These are phyloP conservation scores for Protophormia terraenovae DNA, from an alignment of 2,888 invertebrate genomes.

Conservation along the genomic window DNA sequence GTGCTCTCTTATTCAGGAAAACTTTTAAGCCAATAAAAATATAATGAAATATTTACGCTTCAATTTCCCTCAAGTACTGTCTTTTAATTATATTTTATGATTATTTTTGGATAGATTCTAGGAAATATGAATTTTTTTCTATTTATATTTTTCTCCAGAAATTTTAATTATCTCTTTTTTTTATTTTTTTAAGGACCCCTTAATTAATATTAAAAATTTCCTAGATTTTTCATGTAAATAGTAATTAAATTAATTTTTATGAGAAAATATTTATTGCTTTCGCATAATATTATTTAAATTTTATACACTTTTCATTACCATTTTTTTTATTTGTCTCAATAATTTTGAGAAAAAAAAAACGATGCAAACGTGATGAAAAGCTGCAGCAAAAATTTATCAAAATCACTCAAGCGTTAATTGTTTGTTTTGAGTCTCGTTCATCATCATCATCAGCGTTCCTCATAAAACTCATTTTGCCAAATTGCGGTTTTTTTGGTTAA, in stretches of 20 bases:
- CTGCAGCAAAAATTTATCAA: constrained; percentile 71
- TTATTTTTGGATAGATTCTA: neutral
- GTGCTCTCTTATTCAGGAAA: too few relatives aligned
- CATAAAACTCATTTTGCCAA: constrained; percentile 71
- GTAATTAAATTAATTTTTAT: constrained; percentile 11
- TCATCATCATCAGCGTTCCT: constrained; percentile 68
- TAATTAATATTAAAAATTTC: neutral
- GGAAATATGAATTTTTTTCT: neutral
- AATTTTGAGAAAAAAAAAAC: neutral
- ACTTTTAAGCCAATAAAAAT: neutral
- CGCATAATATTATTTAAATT: constrained; percentile 10
- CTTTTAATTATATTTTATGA: neutral
- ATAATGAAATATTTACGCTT: constrained; percentile 45
- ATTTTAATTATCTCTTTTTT: neutral
- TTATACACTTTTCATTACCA: neutral
- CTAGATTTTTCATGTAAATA: too few relatives aligned
- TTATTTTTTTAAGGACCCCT: neutral
- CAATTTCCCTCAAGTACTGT: constrained; percentile 61
- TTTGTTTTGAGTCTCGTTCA: constrained; percentile 78
- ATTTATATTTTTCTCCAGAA: neutral
- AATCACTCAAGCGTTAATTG: constrained; percentile 76
- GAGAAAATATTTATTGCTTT: neutral
- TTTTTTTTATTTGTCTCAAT: neutral
- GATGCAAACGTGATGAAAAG: constrained; percentile 38
- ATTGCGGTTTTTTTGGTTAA: constrained; percentile 75